phyloP scores from a whole-genome alignment of 1,140 invertebrate genomes.

The Bombus balteatus region DNA sequence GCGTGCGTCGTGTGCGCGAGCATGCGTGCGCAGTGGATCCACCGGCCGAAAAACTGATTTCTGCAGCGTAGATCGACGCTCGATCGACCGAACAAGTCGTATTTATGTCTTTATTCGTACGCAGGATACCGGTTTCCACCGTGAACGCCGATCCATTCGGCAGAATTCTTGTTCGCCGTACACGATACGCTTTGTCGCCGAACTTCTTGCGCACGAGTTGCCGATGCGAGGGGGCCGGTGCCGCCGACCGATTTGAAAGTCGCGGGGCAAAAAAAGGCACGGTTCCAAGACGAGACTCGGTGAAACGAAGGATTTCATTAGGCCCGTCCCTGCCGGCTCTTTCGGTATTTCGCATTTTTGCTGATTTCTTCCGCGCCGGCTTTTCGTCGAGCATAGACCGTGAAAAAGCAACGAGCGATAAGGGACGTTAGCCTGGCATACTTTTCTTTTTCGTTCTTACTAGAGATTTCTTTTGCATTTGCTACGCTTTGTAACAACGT shows the following conservation, averaged over 20 bases:
- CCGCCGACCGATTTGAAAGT: slow-evolving; percentile 29
- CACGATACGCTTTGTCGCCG: slow-evolving; percentile 49
- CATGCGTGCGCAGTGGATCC: slow-evolving; percentile 26
- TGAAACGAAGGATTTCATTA: slow-evolving; percentile 46
- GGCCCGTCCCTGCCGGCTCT: not conserved
- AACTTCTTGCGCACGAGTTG: slow-evolving; percentile 21
- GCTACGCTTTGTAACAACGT: too few relatives aligned
- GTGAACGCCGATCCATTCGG: slow-evolving; percentile 3
- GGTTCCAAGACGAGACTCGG: not conserved
- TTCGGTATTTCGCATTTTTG: slow-evolving; percentile 28
- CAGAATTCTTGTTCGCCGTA: slow-evolving; percentile 23
- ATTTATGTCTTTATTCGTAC: slow-evolving; percentile 60
- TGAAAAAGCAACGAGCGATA: slow-evolving; percentile 7
- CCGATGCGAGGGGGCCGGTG: not conserved
- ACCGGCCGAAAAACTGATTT: slow-evolving; percentile 59
- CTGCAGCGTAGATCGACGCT: slow-evolving; percentile 12
- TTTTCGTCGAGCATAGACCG: not conserved
- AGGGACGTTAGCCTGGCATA: not conserved
- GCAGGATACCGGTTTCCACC: slow-evolving; percentile 43
- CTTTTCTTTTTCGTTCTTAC: not conserved
- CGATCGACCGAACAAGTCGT: slow-evolving; percentile 22
- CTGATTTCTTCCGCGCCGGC: slow-evolving; percentile 8
- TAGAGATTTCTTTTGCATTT: not conserved
- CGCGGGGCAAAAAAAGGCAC: slow-evolving; percentile 9
- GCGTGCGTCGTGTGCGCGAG: slow-evolving; percentile 29